Conservation (phyloP, 1,140 invertebrate species). For the Ctenoplectra terminalis region DNA sequence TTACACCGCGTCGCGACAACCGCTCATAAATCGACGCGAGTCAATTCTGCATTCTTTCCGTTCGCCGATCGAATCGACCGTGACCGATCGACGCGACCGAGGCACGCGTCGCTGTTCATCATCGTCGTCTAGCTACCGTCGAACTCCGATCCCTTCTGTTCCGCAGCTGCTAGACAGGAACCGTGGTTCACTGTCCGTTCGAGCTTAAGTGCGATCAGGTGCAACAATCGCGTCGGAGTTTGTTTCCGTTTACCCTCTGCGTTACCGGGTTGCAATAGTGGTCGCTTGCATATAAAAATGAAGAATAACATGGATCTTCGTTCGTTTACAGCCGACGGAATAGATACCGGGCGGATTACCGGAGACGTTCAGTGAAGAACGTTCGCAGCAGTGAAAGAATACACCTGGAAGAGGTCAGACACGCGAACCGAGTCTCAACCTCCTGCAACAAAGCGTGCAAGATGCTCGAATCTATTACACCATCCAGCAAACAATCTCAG, state of each 20-base stretch:
- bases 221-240: background rate
- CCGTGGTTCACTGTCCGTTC: background rate
- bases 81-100: background rate
- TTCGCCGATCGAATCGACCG: background rate
- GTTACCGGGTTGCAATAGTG: background rate
- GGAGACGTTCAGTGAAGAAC: too few relatives aligned
- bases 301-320: background rate
- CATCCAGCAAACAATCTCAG: too few relatives aligned
- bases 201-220: slow-evolving; percentile 1
- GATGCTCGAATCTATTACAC: background rate
- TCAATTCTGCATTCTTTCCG: background rate
- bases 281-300: too few relatives aligned
- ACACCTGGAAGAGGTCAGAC: background rate
- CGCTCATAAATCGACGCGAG: slow-evolving; percentile 18
- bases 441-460: background rate
- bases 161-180: background rate
- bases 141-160: background rate
- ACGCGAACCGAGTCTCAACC: background rate
- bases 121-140: too few relatives aligned
- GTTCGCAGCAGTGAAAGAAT: background rate
- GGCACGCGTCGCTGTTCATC: background rate
- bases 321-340: background rate
- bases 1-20: slow-evolving; percentile 31
- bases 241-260: background rate
- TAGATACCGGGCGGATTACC: background rate